Conservation (phyloP, 1,140 invertebrate species). For the Atta colombica region DNA sequence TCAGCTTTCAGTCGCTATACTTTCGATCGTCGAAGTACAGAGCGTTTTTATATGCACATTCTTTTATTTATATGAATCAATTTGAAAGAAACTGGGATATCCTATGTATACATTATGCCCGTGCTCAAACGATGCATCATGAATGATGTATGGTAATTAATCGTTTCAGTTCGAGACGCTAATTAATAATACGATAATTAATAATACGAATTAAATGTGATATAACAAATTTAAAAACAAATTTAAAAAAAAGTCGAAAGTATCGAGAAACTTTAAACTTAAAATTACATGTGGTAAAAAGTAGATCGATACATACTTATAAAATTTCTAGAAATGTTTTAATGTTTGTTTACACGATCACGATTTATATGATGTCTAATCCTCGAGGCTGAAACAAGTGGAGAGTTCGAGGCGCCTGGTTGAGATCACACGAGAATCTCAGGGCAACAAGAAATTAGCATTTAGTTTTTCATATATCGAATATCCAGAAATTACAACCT, state of each 20-base stretch:
- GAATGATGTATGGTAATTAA: constrained; percentile 5
- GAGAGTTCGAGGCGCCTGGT: not conserved
- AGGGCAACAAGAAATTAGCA: not conserved
- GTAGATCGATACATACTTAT: not conserved
- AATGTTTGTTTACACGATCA: not conserved
- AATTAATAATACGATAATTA: not conserved
- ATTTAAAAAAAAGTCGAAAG: not conserved
- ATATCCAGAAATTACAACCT: not conserved
- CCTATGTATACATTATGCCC: not conserved
- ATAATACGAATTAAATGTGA: not conserved
- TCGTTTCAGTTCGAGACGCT: not conserved
- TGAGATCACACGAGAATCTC: not conserved
- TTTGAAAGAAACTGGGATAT: not conserved
- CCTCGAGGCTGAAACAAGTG: constrained; percentile 3
- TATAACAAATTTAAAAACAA: not conserved
- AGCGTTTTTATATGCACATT: not conserved
- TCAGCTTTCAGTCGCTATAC: not conserved
- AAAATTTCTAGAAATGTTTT: constrained; percentile 30
- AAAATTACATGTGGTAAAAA: not conserved
- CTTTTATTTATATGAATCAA: constrained; percentile 6
- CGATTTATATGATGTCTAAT: not conserved
- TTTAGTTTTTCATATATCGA: not conserved
- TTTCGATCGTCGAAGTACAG: not conserved
- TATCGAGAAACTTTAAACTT: not conserved
- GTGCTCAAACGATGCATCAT: not conserved